phyloP scores from a whole-genome alignment of 2,113 vertebrate genomes.

The Arizona elegans region DNA sequence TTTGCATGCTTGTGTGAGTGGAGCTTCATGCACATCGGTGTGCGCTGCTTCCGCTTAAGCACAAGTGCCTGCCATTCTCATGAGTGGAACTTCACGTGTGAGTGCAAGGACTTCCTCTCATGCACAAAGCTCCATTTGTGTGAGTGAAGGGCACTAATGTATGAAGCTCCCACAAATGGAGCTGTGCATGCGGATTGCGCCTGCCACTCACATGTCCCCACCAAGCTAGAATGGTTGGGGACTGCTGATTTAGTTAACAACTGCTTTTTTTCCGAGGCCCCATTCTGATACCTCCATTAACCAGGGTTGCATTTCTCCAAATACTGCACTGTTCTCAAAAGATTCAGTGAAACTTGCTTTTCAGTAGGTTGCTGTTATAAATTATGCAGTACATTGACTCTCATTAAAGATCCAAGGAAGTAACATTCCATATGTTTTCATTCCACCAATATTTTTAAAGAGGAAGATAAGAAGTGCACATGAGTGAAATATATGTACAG shows the following conservation, averaged over 20 bases:
- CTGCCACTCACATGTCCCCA: too few species aligned
- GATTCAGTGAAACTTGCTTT: not conserved
- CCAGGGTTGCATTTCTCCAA: not conserved
- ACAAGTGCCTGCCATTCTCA: too few species aligned
- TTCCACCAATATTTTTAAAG: not conserved
- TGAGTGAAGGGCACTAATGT: too few species aligned
- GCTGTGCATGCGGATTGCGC: too few species aligned
- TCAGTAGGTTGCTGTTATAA: not conserved
- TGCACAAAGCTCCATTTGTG: too few species aligned
- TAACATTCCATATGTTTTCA: not conserved
- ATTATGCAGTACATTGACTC: not conserved
- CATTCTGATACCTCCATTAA: not conserved
- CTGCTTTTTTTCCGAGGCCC: not conserved
- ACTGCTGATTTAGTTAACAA: not conserved
- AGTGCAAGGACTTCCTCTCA: too few species aligned
- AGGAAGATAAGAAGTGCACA: not conserved
- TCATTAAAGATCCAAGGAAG: not conserved
- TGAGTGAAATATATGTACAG: not conserved
- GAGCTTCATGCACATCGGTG: too few species aligned
- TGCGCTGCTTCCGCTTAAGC: too few species aligned
- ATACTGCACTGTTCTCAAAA: not conserved
- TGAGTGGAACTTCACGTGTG: too few species aligned
- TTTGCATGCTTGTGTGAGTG: too few species aligned
- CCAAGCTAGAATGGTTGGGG: too few species aligned
- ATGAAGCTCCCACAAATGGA: too few species aligned